phyloP scores from a whole-genome alignment of 1,140 invertebrate genomes.

The Papilio glaucus region DNA sequence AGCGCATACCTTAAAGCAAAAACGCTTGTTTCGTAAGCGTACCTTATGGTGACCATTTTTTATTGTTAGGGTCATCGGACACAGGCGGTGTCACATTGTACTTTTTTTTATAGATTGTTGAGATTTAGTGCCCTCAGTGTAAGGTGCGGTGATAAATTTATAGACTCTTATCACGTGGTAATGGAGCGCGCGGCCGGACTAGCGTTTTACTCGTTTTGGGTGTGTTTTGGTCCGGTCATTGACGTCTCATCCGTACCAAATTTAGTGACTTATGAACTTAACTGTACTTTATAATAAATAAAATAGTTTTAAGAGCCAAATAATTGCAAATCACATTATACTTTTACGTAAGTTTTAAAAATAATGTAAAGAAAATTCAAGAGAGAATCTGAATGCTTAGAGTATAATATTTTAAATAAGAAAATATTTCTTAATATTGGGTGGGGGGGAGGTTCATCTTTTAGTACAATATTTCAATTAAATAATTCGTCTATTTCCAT shows the following conservation, averaged over 20 bases:
- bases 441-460: no score
- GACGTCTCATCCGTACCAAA: constrained; percentile 35
- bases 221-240: constrained; percentile 44
- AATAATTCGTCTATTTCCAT: no score
- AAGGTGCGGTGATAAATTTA: constrained; percentile 76
- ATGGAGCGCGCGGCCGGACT: constrained; percentile 50
- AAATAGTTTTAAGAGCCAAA: not conserved
- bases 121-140: constrained; percentile 66
- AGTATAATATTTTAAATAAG: no score
- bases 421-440: no score
- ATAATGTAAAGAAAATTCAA: no score
- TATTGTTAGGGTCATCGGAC: constrained; percentile 71
- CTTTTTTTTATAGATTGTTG: constrained; percentile 65
- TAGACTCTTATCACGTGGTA: constrained; percentile 70
- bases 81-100: constrained; percentile 63
- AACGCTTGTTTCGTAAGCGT: constrained; percentile 55
- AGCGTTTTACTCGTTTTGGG: constrained; percentile 40
- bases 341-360: no score
- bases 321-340: no score
- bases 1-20: constrained; percentile 39
- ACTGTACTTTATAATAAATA: constrained; percentile 19
- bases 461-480: no score
- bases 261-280: constrained; percentile 13
- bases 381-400: no score
- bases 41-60: constrained; percentile 66